Evolutionary conservation across 2,113 vertebrate genomes (phyloP).

Genomic region (Ptychochromis oligacanthus): DNA sequence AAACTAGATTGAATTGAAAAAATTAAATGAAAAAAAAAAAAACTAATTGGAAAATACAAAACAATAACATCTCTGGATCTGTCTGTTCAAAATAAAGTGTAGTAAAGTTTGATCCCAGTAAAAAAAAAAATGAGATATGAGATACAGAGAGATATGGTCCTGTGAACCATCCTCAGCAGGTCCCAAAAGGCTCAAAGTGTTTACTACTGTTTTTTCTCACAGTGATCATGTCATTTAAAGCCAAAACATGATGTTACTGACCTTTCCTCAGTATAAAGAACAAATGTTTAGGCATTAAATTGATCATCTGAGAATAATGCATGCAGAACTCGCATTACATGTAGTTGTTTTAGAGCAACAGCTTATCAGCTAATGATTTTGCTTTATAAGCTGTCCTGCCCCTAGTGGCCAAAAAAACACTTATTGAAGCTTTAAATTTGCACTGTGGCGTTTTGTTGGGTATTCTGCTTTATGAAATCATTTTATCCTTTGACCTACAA

Average conservation of each 20-base stretch:
- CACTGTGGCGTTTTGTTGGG: not conserved
- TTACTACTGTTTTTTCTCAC: not conserved
- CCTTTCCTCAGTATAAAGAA: not conserved
- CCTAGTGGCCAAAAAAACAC: not conserved
- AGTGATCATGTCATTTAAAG: not conserved
- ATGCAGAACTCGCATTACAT: not conserved
- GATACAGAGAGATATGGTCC: not conserved
- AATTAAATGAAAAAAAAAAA: fast-evolving
- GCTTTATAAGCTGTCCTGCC: not conserved
- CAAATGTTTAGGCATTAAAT: not conserved
- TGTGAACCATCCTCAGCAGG: not conserved
- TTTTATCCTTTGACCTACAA: too few species aligned
- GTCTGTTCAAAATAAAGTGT: not conserved
- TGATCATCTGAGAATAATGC: not conserved
- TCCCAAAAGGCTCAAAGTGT: not conserved
- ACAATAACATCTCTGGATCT: not conserved
- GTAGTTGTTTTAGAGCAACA: not conserved
- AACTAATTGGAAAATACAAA: not conserved
- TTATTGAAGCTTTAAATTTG: not conserved
- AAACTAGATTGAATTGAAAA: not conserved
- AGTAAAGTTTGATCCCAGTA: not conserved
- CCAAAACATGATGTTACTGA: not conserved
- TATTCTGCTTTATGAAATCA: too few species aligned
- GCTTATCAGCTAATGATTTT: not conserved
- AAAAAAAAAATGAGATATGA: not conserved